phyloP scores from a whole-genome alignment of 2,888 invertebrate species.

The Zaprionus obscuricornis region DNA sequence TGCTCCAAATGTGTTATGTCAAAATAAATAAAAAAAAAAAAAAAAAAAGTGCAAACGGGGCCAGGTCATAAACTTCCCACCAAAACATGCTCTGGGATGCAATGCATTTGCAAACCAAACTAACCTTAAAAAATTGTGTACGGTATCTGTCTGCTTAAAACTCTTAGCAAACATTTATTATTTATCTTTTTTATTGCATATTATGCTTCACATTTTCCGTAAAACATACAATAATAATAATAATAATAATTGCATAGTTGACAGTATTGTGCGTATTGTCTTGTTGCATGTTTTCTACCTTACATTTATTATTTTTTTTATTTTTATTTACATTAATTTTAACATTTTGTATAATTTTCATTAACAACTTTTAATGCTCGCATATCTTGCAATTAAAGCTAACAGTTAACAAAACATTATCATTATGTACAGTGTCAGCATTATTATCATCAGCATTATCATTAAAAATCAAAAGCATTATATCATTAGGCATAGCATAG shows the following conservation, averaged over 20 bases:
- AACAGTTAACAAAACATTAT: conserved; percentile 1
- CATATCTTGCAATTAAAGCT: too few species aligned
- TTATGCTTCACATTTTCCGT: conserved; percentile 18
- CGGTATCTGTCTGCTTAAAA: conserved; percentile 59
- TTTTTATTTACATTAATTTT: too few species aligned
- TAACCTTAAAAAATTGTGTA: conserved; percentile 58
- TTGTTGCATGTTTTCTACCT: conserved; percentile 57
- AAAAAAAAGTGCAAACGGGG: conserved; percentile 55
- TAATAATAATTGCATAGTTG: conserved; percentile 52
- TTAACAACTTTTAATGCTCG: conserved; percentile 5
- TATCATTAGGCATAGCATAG: conserved; percentile 27
- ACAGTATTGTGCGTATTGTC: conserved; percentile 55
- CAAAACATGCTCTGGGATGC: conserved; percentile 30
- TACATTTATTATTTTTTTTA: conserved; percentile 25
- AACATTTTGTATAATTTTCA: conserved; percentile 18
- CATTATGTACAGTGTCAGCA: conserved; percentile 15
- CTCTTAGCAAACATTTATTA: conserved; percentile 10
- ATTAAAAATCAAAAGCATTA: neutral
- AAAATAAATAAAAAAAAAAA: conserved; percentile 53
- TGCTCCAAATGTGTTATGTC: conserved; percentile 30
- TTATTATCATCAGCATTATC: too few species aligned
- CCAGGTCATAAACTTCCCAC: conserved; percentile 30
- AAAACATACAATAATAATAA: conserved; percentile 2
- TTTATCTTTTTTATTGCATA: conserved; percentile 1
- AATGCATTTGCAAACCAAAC: conserved; percentile 21